These are phyloP conservation scores for Torymus auratus DNA, from an alignment of 2,888 invertebrate species.

Conservation along the genomic window DNA sequence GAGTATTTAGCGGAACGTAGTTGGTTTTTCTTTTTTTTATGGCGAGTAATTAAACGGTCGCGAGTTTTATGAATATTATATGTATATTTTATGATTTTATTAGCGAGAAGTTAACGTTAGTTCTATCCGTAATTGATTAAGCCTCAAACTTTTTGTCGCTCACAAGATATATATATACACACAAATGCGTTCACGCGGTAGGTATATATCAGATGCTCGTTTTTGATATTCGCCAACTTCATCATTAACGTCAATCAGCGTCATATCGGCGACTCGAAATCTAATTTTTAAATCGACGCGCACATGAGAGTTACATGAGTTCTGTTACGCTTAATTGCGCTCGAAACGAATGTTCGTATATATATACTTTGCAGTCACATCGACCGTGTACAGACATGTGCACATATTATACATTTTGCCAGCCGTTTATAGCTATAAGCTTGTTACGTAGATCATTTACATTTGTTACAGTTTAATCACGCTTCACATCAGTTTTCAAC, in stretches of 20 bases:
- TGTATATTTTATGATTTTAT: too few relatives aligned
- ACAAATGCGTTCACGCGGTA: neutral
- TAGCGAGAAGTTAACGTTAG: too few relatives aligned
- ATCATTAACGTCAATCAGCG: slow-evolving; percentile 26
- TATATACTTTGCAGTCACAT: too few relatives aligned
- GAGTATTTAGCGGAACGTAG: too few relatives aligned
- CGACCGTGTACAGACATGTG: too few relatives aligned
- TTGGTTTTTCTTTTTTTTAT: too few relatives aligned
- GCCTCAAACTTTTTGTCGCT: too few relatives aligned
- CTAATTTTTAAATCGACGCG: neutral
- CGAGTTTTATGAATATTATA: neutral
- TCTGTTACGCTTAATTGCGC: slow-evolving; percentile 1
- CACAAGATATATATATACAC: too few relatives aligned
- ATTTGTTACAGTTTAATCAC: slow-evolving; percentile 6
- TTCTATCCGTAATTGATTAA: too few relatives aligned
- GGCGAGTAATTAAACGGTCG: slow-evolving; percentile 14
- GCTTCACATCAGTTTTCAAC: neutral
- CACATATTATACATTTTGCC: too few relatives aligned
- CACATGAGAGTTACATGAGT: neutral
- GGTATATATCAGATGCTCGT: neutral
- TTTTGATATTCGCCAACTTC: slow-evolving; percentile 1
- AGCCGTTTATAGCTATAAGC: neutral
- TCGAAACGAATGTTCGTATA: too few relatives aligned
- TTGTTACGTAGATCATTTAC: slow-evolving; percentile 1
- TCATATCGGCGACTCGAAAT: slow-evolving; percentile 6